These are phyloP conservation scores for Rhinopithecus roxellana DNA, from an alignment of 2,113 vertebrate genomes.

Conservation along the genomic window DNA sequence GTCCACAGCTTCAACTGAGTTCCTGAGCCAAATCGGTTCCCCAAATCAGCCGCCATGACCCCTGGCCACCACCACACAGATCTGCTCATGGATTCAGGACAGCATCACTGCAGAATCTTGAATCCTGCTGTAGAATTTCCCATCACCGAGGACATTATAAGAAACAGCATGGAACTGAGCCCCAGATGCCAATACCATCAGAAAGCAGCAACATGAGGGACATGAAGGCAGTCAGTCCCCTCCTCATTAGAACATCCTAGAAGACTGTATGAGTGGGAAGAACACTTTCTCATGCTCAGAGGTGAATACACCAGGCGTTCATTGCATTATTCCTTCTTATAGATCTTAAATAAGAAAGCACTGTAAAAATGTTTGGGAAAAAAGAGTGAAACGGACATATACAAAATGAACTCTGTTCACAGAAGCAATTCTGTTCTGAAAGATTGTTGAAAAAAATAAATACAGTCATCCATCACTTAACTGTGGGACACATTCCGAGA, in stretches of 20 bases:
- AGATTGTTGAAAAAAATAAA: not conserved
- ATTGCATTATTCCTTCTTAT: not conserved
- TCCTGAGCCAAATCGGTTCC: not conserved
- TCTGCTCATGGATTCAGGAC: not conserved
- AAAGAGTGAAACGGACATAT: not conserved
- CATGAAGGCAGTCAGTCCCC: not conserved
- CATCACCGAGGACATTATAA: not conserved
- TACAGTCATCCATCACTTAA: not conserved
- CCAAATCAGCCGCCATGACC: not conserved
- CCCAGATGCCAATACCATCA: not conserved
- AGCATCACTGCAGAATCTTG: not conserved
- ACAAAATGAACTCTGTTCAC: slow-evolving; percentile 15
- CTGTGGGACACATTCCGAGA: not conserved
- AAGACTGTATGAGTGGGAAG: not conserved
- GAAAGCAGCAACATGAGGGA: not conserved
- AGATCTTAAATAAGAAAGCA: slow-evolving; percentile 4
- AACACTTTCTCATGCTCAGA: not conserved
- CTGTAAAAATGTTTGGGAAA: not conserved
- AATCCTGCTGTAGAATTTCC: not conserved
- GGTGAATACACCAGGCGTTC: not conserved
- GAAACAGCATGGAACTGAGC: not conserved
- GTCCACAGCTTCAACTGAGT: not conserved
- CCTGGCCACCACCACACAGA: not conserved
- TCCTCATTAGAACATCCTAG: not conserved
- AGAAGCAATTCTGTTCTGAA: slow-evolving; percentile 26